Evolutionary conservation across 2,113 vertebrate genomes (phyloP).

Genomic region (Lophotis ruficrista): DNA sequence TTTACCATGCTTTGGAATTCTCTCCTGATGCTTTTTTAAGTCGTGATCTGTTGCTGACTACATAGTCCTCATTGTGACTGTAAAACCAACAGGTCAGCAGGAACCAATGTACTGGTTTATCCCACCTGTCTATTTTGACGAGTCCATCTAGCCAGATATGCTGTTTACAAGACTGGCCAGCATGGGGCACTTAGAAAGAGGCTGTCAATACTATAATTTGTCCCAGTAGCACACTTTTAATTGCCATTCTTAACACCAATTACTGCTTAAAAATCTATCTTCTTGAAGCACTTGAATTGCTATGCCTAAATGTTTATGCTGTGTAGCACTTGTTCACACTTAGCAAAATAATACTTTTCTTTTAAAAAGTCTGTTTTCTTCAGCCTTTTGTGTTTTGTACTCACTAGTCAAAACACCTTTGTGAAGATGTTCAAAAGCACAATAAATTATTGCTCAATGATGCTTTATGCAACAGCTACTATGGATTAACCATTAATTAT

Average conservation of each 20-base stretch:
- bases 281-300: not conserved
- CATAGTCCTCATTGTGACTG: fast-evolving
- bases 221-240: not conserved
- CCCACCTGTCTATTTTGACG: not conserved
- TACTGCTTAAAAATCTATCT: not conserved
- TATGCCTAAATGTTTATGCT: not conserved
- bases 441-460: not conserved
- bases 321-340: not conserved
- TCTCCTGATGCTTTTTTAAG: not conserved
- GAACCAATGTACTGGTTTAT: fast-evolving
- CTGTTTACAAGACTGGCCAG: not conserved
- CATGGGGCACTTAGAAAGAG: fast-evolving
- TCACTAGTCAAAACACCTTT: not conserved
- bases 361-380: not conserved
- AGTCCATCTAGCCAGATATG: fast-evolving
- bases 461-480: not conserved
- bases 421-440: not conserved
- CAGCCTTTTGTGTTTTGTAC: not conserved
- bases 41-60: not conserved
- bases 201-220: not conserved
- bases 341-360: not conserved
- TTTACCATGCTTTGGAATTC: not conserved
- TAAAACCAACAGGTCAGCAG: not conserved
- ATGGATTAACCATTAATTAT: not conserved
- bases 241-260: not conserved